Percentiles rank a stretch among this genome's conserved stretches.
phyloP scores from a whole-genome alignment of 2,113 vertebrate species.

The Sisor rabdophorus region DNA sequence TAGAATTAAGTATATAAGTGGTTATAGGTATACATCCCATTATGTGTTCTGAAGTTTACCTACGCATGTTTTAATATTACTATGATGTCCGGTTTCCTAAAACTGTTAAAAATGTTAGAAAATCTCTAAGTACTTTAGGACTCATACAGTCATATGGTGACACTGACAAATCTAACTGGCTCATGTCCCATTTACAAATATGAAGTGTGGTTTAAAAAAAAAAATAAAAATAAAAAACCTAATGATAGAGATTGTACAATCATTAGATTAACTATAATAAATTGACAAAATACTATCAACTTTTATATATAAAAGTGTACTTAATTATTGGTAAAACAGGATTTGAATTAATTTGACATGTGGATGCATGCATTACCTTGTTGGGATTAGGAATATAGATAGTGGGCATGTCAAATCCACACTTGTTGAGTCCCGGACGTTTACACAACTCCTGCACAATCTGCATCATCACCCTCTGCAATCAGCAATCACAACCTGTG shows the following conservation, averaged over 20 bases:
- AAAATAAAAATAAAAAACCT: neutral
- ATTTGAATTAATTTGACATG: no score
- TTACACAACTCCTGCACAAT: slow-evolving; percentile 79
- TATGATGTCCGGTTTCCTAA: no score
- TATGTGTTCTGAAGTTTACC: no score
- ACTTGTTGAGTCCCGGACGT: slow-evolving; percentile 76
- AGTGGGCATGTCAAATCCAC: slow-evolving; percentile 79
- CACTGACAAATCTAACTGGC: neutral
- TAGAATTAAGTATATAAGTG: no score
- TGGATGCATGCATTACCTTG: slow-evolving; percentile 55
- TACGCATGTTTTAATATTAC: no score
- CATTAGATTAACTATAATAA: no score
- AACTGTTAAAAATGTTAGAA: no score
- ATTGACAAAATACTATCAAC: neutral
- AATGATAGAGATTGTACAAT: no score
- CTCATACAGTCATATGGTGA: no score
- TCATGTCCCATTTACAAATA: neutral
- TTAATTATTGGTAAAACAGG: neutral
- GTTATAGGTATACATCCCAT: no score
- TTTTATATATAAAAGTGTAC: neutral
- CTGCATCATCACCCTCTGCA: slow-evolving; percentile 80
- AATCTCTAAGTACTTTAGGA: no score
- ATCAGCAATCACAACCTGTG: neutral
- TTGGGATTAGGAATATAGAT: slow-evolving; percentile 77
- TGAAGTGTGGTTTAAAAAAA: neutral